Evolutionary conservation across 2,113 vertebrate species (phyloP), one percentile per base, ranked within the genome.

Genomic region (Crotophaga sulcirostris): DNA sequence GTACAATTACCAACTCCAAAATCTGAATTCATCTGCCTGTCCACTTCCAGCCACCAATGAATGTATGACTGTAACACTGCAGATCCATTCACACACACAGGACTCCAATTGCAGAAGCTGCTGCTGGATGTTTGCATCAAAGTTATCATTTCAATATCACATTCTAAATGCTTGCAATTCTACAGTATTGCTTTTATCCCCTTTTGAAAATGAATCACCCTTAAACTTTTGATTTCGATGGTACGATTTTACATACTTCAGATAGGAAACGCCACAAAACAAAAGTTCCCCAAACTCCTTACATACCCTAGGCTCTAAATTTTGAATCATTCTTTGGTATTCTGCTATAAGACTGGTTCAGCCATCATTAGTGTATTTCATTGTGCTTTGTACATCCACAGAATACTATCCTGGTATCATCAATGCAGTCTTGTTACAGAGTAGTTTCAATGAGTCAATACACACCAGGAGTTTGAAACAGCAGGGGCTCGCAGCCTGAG

Each of bases 1-100:
- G 87, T 60, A 68, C 25, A 96, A 84, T 80, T 90, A 68, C 78
- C 70, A 95, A 28, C n/a, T 93, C 73, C 58, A 62, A 94, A 96
- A 86, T 56, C 81, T 79, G 80, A 84, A 94, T 55, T 93, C 63
- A 90, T 51, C 84, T 70, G 69, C 70, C 42, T 62, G 21, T 66
- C 17, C 7, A 54, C 77, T 84, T 69, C 81, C 81, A 80, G 55
- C 47, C 73, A 36, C 52, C 24, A 33, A 11, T 60, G 54, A 78
- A 42, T 42, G 11, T 2, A 21, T 11, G 24, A 19, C 84, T 72
- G 17, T 15, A 49, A 15, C 7, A 4, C 76, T 7, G 25, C 21
- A 10, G 56, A 36, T 33, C 7, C 5, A 12, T 55, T 72, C 83
- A 85, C 60, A 51, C 91, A 3, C 87, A 76, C 77, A 88, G 21